phyloP scores from a whole-genome alignment of 2,797 vertebrate species.

The Sebastes matsubarae region DNA sequence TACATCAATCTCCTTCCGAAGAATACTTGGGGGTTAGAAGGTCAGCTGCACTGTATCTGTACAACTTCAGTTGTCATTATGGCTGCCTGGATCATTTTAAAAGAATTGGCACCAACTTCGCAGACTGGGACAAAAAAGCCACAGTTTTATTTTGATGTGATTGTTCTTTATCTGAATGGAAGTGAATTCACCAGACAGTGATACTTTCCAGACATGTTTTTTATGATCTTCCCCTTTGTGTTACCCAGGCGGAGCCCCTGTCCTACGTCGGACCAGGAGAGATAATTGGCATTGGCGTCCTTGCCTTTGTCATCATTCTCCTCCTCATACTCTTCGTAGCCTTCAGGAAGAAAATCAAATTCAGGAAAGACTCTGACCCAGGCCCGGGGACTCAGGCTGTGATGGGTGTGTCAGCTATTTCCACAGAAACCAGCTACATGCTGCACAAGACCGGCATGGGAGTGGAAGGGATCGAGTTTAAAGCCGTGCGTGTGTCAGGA shows the following conservation, averaged over 20 bases:
- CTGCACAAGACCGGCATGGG: constrained; percentile 75
- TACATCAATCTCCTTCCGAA: not conserved
- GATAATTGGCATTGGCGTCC: constrained; percentile 92
- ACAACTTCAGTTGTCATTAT: not conserved
- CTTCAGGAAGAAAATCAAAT: constrained; percentile 92
- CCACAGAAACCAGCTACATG: constrained; percentile 87
- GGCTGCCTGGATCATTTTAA: not conserved
- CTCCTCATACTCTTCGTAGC: constrained; percentile 89
- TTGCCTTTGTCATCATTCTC: constrained; percentile 90
- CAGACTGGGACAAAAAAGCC: not conserved
- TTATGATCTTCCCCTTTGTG: not conserved
- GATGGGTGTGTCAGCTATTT: constrained; percentile 87
- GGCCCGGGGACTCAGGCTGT: constrained; percentile 83
- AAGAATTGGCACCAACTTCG: not conserved
- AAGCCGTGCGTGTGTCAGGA: constrained; percentile 67
- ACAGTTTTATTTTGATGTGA: not conserved
- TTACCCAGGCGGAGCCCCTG: constrained; percentile 86
- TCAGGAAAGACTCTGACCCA: constrained; percentile 87
- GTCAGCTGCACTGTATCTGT: not conserved
- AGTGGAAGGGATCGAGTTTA: constrained; percentile 78
- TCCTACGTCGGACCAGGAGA: constrained; percentile 95
- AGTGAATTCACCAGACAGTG: not conserved
- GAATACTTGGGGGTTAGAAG: not conserved
- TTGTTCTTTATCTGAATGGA: not conserved
- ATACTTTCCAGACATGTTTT: not conserved